Conservation (phyloP, 2,113 vertebrate species). For the Gavia stellata region DNA sequence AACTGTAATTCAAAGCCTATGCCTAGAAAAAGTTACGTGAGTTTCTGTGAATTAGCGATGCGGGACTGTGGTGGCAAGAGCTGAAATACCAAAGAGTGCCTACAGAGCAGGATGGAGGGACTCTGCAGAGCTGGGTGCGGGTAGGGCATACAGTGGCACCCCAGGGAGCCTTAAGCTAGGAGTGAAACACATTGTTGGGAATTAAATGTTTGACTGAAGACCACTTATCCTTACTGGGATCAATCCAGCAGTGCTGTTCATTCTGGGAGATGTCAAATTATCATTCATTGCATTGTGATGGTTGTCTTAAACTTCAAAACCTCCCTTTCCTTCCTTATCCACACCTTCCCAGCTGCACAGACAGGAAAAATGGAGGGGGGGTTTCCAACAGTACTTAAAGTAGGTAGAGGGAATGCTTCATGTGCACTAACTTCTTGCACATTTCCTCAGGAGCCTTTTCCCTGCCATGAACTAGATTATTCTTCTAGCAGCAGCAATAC, state of each 20-base stretch:
- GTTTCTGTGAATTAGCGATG: not conserved
- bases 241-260: not conserved
- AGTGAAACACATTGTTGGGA: not conserved
- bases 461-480: not conserved
- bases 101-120: not conserved
- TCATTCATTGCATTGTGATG: not conserved
- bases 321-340: not conserved
- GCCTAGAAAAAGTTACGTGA: not conserved
- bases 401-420: not conserved
- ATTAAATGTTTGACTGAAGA: not conserved
- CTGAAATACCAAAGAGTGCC: not conserved
- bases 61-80: not conserved
- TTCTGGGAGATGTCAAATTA: not conserved
- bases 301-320: not conserved
- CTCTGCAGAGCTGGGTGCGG: not conserved
- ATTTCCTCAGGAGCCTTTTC: not conserved
- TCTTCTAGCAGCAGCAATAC: not conserved
- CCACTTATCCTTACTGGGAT: not conserved
- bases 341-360: not conserved
- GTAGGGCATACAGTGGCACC: rapidly evolving
- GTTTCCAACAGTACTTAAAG: not conserved
- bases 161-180: not conserved
- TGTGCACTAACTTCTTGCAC: not conserved
- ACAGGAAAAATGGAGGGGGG: not conserved
- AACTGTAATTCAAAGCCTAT: not conserved